Conservation (phyloP, 2,888 invertebrate genomes). For the Zootermopsis nevadensis region DNA sequence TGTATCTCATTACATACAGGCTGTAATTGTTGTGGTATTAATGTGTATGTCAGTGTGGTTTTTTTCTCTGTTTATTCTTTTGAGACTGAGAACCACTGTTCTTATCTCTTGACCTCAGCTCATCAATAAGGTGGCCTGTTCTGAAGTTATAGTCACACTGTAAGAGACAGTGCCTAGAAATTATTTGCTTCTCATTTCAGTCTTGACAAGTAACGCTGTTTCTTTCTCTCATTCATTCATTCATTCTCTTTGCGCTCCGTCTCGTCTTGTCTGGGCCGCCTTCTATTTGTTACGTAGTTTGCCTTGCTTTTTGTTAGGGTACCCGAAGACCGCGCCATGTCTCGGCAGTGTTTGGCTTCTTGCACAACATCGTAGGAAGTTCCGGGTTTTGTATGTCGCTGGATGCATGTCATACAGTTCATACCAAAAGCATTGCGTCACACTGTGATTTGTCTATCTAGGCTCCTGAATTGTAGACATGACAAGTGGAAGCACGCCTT, state of each 20-base stretch:
- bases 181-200: not conserved
- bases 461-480: too few species aligned
- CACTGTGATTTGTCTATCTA: not conserved
- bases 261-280: not conserved
- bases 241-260: not conserved
- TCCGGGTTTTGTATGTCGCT: not conserved
- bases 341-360: constrained; percentile 19
- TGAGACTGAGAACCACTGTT: too few species aligned
- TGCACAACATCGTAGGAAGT: not conserved
- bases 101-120: not conserved
- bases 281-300: constrained; percentile 19
- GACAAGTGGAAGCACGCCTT: not conserved
- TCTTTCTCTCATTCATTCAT: not conserved
- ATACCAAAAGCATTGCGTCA: not conserved
- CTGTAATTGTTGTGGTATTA: too few species aligned
- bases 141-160: not conserved
- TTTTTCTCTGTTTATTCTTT: too few species aligned
- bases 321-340: not conserved
- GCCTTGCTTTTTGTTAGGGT: constrained; percentile 9
- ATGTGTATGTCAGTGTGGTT: too few species aligned
- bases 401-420: not conserved
- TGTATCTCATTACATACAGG: too few species aligned
- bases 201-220: constrained; percentile 6
- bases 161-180: not conserved
- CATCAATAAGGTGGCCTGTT: not conserved